These are phyloP conservation scores for Acanthosepion pharaonis DNA, from an alignment of 2,888 invertebrate species.

Conservation along the genomic window DNA sequence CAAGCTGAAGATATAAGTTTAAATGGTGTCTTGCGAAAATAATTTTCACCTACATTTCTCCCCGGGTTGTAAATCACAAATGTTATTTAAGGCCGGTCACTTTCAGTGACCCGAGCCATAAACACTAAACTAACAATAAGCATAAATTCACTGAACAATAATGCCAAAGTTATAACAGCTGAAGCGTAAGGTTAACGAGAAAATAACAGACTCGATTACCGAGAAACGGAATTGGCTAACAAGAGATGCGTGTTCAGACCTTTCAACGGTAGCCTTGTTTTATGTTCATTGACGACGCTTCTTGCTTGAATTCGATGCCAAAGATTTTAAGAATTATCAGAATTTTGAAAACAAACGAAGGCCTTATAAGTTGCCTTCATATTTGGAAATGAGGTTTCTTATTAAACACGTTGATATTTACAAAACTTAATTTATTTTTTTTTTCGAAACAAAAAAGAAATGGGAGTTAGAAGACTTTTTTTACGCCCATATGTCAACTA, in stretches of 20 bases:
- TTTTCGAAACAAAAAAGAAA: too few species aligned
- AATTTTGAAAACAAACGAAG: too few species aligned
- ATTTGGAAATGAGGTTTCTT: too few species aligned
- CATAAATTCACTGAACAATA: neutral
- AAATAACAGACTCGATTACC: neutral
- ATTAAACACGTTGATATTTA: too few species aligned
- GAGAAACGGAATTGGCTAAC: neutral
- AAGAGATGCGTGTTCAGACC: neutral
- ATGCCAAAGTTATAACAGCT: neutral
- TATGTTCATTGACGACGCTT: neutral
- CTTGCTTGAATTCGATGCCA: too few species aligned
- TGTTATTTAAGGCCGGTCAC: neutral
- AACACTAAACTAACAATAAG: neutral
- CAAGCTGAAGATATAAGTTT: neutral
- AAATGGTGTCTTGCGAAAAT: neutral
- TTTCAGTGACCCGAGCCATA: neutral
- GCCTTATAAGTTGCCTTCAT: too few species aligned
- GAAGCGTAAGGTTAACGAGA: constrained; percentile 33
- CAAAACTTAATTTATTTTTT: too few species aligned
- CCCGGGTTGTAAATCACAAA: neutral
- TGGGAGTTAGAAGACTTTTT: too few species aligned
- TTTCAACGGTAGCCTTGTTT: neutral
- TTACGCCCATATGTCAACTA: too few species aligned
- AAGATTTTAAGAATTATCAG: too few species aligned
- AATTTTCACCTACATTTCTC: neutral